Base-by-base conservation (phyloP, 2,113 vertebrate genomes). In the Sinocyclocheilus rhinocerous region DNA sequence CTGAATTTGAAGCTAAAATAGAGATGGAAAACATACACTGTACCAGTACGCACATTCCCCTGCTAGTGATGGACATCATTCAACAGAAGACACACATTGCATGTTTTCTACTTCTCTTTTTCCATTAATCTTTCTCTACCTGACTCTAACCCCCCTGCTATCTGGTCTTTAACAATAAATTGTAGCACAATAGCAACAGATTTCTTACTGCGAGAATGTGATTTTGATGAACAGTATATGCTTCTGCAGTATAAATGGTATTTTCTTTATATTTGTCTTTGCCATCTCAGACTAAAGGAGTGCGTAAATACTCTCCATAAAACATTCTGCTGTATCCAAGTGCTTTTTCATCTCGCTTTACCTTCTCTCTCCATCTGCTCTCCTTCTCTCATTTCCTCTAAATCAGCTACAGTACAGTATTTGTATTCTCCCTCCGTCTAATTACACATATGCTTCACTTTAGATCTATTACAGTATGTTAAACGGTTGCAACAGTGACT, bases 301-400 rank as follows among this genome's bases (percentile, higher is more conserved):
- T 52, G 57, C 16, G 10, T 33, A 82, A 70, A 82, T 69, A 33
- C 48, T 77, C 36, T 63, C 29, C 20, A 57, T 84, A 39, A 73
- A 59, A 57, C 4, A 57, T 57, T 84, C 20, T 42, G 7, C 57
- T 61, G 36, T 50, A 20, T 45, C 36, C 9, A 50, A 78, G 24
- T 36, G 61, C 61, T 72, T 61, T 50, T 76, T 39, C 45, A 24
- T 57, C 50, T 29, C 83, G 78, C 29, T 78, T 36, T 72, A 26
- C 82, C 10, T 80, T 81, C 65, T 13, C 22, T 75, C 67, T 33
- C n/a, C 57, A 48, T 81, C 79, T 81, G 79, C 63, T 36, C 13
- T 52, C 39, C 70, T 6, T 78, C 79, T 55, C 29, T 73, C 39
- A 45, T 73, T 85, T 83, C 57, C 55, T 81, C 36, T 86, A 67